Percentiles rank a stretch among this genome's conserved stretches.
These are phyloP conservation scores for Menidia beryllina DNA, from an alignment of 2,113 vertebrate species.

Conservation along the genomic window DNA sequence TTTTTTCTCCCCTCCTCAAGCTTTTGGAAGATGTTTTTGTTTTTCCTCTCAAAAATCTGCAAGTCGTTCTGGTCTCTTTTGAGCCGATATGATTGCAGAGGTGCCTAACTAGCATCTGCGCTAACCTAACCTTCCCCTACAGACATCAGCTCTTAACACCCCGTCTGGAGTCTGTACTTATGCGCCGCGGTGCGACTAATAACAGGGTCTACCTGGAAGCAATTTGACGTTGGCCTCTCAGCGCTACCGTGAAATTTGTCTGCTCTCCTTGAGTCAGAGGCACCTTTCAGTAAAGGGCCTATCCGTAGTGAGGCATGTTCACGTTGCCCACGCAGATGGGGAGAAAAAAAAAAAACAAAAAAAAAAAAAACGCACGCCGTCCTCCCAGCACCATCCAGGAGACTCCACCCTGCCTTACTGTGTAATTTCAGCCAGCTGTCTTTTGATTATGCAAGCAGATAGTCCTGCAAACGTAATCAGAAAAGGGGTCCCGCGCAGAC, in stretches of 20 bases:
- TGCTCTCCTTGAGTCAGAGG: conserved; percentile 62
- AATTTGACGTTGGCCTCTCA: conserved; percentile 60
- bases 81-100: conserved; percentile 15
- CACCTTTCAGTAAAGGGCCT: conserved; percentile 46
- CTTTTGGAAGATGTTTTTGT: background rate
- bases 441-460: conserved; percentile 63
- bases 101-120: conserved; percentile 36
- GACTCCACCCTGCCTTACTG: conserved; percentile 61
- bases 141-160: conserved; percentile 68
- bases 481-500: conserved; percentile 33
- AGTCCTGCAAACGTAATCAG: conserved; percentile 57
- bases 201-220: conserved; percentile 76
- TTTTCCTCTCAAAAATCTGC: conserved; percentile 8
- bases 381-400: background rate
- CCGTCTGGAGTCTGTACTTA: conserved; percentile 71
- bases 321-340: background rate
- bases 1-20: background rate
- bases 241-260: conserved; percentile 70
- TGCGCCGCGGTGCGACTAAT: conserved; percentile 67
- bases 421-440: conserved; percentile 71
- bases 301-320: conserved; percentile 40
- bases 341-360: background rate
- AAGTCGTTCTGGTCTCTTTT: background rate
- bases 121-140: conserved; percentile 33
- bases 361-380: background rate